A percentile compares a stretch with the other conserved stretches of the same genome.
phyloP scores from a whole-genome alignment of 2,888 invertebrate species.

The Agrochola lychnidis region DNA sequence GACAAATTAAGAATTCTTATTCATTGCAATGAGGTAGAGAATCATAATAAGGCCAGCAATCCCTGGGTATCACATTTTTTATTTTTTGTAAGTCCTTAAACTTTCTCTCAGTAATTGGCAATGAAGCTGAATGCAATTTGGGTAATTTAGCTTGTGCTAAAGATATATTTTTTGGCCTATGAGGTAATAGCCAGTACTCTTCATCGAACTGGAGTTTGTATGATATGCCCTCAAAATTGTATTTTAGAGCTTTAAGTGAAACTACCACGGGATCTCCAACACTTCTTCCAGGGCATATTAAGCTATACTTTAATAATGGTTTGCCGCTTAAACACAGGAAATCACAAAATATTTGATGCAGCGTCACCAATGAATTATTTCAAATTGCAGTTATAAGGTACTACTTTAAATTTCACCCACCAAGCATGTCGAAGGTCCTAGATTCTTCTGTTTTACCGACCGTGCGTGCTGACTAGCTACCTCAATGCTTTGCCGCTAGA shows the following conservation, averaged over 20 bases:
- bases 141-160: background rate
- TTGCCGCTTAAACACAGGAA: background rate
- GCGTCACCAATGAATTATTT: no score
- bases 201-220: constrained; percentile 3
- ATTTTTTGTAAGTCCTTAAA: constrained; percentile 3
- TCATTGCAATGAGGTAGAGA: background rate
- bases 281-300: background rate
- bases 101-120: constrained; percentile 3
- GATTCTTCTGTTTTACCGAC: background rate
- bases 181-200: background rate
- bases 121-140: background rate
- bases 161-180: background rate
- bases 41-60: background rate
- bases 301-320: constrained; percentile 1
- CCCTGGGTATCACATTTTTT: background rate
- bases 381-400: no score
- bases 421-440: background rate
- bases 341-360: no score
- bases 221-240: background rate
- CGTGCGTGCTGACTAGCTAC: background rate
- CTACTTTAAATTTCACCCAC: no score
- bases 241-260: background rate
- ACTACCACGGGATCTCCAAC: background rate
- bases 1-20: background rate
- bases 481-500: background rate